Evolutionary conservation across 2,797 vertebrate genomes (phyloP).

Genomic region (Potorous gilbertii): DNA sequence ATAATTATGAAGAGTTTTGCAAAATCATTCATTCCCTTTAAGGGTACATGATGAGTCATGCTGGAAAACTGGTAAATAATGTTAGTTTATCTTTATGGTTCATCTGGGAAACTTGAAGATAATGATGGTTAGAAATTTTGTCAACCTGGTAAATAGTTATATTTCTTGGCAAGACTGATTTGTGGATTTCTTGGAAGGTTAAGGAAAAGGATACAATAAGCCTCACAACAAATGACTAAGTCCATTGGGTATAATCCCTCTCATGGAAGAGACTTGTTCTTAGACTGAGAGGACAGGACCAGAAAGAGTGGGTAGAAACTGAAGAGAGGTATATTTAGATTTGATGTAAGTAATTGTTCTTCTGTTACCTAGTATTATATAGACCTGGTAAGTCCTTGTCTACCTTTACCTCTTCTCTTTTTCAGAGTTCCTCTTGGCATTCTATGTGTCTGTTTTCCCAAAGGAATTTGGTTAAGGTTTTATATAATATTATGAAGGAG

Average conservation of each 20-base stretch:
- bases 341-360: neutral
- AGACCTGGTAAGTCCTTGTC: neutral
- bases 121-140: neutral
- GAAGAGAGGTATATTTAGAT: neutral
- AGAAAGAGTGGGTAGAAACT: neutral
- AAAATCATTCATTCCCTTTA: constrained; percentile 28
- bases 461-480: neutral
- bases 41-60: constrained; percentile 40
- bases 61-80: neutral
- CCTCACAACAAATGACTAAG: neutral
- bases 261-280: neutral
- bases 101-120: neutral
- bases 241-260: neutral
- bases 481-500: neutral
- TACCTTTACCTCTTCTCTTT: too few relatives aligned
- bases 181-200: neutral
- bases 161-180: neutral
- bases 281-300: neutral
- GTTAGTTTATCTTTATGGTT: neutral
- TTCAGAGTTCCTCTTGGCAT: neutral
- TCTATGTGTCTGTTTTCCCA: neutral
- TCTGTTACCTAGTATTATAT: neutral
- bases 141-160: neutral
- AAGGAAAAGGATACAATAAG: neutral
- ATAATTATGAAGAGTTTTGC: constrained; percentile 22